These are phyloP conservation scores for Neomonachus schauinslandi DNA, from an alignment of 2,113 vertebrate species.

Conservation along the genomic window DNA sequence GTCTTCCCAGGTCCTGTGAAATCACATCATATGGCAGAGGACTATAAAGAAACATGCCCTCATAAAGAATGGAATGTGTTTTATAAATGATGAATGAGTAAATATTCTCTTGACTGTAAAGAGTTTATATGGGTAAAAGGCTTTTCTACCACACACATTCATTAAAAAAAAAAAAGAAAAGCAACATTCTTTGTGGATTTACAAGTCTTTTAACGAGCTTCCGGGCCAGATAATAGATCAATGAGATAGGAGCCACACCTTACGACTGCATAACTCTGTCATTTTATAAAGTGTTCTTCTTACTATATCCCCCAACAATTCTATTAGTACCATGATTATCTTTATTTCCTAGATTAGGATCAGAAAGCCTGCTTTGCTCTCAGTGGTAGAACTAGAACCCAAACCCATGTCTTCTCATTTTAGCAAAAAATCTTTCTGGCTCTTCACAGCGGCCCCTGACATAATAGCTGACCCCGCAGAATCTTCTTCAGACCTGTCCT, in stretches of 20 bases:
- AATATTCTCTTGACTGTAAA: not conserved
- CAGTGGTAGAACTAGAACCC: not conserved
- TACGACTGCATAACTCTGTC: fast-evolving
- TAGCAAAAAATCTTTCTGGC: not conserved
- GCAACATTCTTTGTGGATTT: not conserved
- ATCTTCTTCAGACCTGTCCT: not conserved
- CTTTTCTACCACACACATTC: not conserved
- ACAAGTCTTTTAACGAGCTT: not conserved
- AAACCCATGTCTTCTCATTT: not conserved
- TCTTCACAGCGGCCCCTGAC: not conserved
- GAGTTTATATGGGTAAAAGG: not conserved
- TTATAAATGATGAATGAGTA: not conserved
- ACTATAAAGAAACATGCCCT: not conserved
- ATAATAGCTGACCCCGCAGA: not conserved
- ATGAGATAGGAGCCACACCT: not conserved
- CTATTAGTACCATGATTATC: not conserved
- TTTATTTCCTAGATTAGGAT: not conserved
- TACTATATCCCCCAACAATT: no score
- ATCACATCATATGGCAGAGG: not conserved
- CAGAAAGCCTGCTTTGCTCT: not conserved
- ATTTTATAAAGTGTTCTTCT: not conserved
- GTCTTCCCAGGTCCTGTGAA: not conserved
- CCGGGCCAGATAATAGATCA: not conserved
- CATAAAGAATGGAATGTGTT: not conserved
- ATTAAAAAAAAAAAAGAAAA: not conserved